These are phyloP conservation scores for Drosophila dunni DNA, from an alignment of 1,140 invertebrate species.

Conservation along the genomic window DNA sequence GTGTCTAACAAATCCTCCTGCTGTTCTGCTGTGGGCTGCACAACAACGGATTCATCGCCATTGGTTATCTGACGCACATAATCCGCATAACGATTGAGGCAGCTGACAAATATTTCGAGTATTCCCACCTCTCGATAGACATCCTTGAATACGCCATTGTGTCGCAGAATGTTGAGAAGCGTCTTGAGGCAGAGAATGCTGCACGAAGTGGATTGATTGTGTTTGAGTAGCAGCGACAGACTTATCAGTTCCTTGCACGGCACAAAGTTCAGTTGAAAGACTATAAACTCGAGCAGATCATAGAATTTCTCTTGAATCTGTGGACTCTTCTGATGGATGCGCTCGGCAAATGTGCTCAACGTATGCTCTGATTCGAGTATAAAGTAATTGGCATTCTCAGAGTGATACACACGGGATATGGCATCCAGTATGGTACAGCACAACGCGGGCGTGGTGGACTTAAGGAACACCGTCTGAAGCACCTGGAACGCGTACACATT, in stretches of 20 bases:
- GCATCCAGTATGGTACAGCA: conserved; percentile 97
- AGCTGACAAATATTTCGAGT: conserved; percentile 98
- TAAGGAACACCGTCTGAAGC: conserved; percentile 96
- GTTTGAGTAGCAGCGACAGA: conserved; percentile 95
- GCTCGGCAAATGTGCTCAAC: conserved; percentile 97
- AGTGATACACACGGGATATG: conserved; percentile 98
- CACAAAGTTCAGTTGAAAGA: conserved; percentile 98
- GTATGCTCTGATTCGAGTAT: conserved; percentile 98
- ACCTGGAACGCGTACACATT: conserved; percentile 98
- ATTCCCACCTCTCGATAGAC: conserved; percentile 99
- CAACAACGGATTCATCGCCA: conserved; percentile 67
- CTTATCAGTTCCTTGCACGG: conserved; percentile 99
- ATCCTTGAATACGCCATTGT: conserved; percentile 97
- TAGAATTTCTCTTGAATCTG: conserved; percentile 98
- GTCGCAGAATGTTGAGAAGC: conserved; percentile 93
- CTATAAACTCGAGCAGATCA: conserved; percentile 97
- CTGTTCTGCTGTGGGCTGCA: conserved; percentile 31
- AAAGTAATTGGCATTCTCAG: conserved; percentile 99
- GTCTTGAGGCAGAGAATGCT: conserved; percentile 96
- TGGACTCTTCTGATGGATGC: conserved; percentile 94
- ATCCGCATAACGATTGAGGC: conserved; percentile 93
- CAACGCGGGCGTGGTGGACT: conserved; percentile 92
- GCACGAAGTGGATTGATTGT: conserved; percentile 91
- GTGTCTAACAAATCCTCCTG: conserved; percentile 88
- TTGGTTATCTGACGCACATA: conserved; percentile 82